phyloP scores from a whole-genome alignment of 1,140 invertebrate genomes.

The Drosophila jambulina region DNA sequence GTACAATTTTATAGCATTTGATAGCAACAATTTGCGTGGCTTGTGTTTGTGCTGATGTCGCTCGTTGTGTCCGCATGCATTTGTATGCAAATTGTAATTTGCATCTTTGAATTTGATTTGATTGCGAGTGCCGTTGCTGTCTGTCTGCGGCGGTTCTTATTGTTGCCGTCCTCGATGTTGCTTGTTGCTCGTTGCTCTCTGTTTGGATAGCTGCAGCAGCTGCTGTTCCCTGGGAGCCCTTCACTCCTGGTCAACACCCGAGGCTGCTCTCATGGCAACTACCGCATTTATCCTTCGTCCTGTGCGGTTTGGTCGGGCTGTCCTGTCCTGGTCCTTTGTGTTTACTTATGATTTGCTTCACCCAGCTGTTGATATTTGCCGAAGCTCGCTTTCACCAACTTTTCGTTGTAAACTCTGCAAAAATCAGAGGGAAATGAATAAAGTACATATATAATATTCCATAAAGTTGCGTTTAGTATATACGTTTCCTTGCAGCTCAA shows the following conservation, averaged over 20 bases:
- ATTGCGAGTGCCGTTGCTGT: conserved; percentile 44
- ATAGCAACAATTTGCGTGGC: conserved; percentile 31
- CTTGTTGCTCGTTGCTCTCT: conserved; percentile 38
- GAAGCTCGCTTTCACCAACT: conserved; percentile 49
- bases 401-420: conserved; percentile 41
- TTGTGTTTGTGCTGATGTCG: conserved; percentile 36
- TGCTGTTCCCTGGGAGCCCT: conserved; percentile 8
- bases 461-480: conserved; percentile 20
- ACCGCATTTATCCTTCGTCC: conserved; percentile 40
- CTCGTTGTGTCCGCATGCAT: conserved; percentile 56
- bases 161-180: conserved; percentile 48
- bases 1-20: conserved; percentile 49
- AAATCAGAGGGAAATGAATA: conserved; percentile 35
- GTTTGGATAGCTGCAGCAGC: conserved; percentile 21
- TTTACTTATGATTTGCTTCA: conserved; percentile 72
- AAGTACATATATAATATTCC: conserved; percentile 37
- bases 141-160: conserved; percentile 40
- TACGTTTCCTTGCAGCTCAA: conserved; percentile 17
- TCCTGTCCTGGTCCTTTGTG: conserved; percentile 29
- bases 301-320: conserved; percentile 20
- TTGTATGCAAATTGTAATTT: conserved; percentile 81
- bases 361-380: conserved; percentile 46
- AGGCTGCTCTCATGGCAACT: conserved; percentile 72
- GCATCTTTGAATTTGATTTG: conserved; percentile 80
- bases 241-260: conserved; percentile 63